Evolutionary conservation across 2,888 invertebrate genomes (phyloP), one percentile per base, ranked within the genome.

Genomic region (Taenaris catops): DNA sequence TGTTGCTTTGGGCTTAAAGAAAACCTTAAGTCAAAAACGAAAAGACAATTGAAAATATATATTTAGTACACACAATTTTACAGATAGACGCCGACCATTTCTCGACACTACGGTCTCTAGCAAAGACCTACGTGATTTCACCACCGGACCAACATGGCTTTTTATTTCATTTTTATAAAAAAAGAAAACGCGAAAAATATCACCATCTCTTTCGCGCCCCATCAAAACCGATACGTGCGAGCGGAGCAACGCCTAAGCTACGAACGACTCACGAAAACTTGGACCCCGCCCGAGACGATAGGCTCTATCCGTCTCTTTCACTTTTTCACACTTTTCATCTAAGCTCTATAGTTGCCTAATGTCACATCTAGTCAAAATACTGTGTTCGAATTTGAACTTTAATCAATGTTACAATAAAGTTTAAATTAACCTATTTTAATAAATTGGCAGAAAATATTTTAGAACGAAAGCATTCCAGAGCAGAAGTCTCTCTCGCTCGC

Each of bases 181-280:
- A 86, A 86, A 78, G 78, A 84, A 83, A 84, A 80, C 78, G 81
- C 53, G 79, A 81, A 86, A 84, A 84, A 83, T 70, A 76, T 59
- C 58, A 63, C 68, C 45, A 61, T 83, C 86, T 56, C 75, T 53
- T 60, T 84, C 64, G 47, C 32, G 36, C 78, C 39, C 45, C 47
- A 32, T 45, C 39, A 43, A 46, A 46, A 28, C 28, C 33, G 32
- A 39, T 49, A 44, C 23, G 83, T 62, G 75, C 61, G 80, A 84
- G 63, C 58, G 59, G 79, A 52, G 57, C 68, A 52, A 74, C 61
- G 75, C 67, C 81, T 81, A 83, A 83, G 70, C 84, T 72, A 69
- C 74, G 75, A 83, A 81, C 78, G 83, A 84, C 76, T 83, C 81
- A 83, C 86, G 84, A 83, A 81, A 81, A 81, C 84, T 84, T 81